Evolutionary conservation across 2,797 vertebrate genomes (phyloP).

Genomic region (Leptoclinus maculatus): DNA sequence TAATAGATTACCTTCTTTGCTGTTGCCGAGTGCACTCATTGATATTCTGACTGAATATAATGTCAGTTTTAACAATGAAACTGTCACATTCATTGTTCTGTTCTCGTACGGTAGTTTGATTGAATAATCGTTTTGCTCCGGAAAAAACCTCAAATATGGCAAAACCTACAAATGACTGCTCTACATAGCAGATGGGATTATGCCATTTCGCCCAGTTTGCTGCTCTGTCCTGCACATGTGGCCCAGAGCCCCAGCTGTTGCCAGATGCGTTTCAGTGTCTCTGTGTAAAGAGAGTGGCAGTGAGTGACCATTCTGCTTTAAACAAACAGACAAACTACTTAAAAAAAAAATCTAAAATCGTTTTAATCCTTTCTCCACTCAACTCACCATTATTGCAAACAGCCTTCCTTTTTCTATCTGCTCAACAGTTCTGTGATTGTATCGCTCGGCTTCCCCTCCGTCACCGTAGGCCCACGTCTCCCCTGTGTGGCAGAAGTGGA

Average conservation of each 20-base stretch:
- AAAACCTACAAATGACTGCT: slow-evolving; percentile 13
- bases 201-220: slow-evolving; percentile 24
- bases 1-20: slow-evolving; percentile 20
- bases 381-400: slow-evolving; percentile 10
- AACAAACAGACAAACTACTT: neutral
- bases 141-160: neutral
- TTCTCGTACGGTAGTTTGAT: slow-evolving; percentile 24
- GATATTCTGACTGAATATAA: slow-evolving; percentile 18
- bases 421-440: slow-evolving; percentile 57
- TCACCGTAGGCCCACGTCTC: slow-evolving; percentile 66
- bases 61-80: slow-evolving; percentile 44
- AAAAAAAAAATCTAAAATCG: neutral
- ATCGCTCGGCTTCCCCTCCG: slow-evolving; percentile 46
- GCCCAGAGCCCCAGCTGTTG: slow-evolving; percentile 31
- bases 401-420: slow-evolving; percentile 45
- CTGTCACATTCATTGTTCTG: slow-evolving; percentile 19
- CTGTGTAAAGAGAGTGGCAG: neutral
- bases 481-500: slow-evolving; percentile 15
- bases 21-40: neutral
- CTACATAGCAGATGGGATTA: slow-evolving; percentile 22
- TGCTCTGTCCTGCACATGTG: slow-evolving; percentile 38
- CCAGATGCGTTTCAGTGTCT: slow-evolving; percentile 1
- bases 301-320: neutral
- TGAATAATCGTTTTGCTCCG: slow-evolving; percentile 2
- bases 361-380: neutral